phyloP scores from a whole-genome alignment of 2,113 vertebrate genomes.

The Scortum barcoo region DNA sequence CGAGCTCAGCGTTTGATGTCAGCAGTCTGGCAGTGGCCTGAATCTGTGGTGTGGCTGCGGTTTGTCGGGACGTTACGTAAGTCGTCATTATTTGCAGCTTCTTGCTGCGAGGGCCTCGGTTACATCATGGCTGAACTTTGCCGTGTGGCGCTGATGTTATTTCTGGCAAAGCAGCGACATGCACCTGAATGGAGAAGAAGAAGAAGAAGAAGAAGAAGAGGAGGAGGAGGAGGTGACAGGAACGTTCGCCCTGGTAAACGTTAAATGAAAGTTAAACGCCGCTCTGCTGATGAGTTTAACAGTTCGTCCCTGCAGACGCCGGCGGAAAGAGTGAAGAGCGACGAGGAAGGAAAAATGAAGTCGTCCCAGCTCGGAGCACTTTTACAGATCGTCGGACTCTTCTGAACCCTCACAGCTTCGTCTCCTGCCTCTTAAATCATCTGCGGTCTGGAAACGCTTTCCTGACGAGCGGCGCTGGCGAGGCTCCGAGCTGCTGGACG shows the following conservation, averaged over 20 bases:
- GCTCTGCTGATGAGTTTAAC: constrained; percentile 50
- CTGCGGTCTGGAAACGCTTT: constrained; percentile 52
- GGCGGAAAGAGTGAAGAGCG: constrained; percentile 54
- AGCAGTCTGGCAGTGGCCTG: constrained; percentile 29
- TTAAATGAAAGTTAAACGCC: constrained; percentile 6
- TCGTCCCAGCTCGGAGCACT: constrained; percentile 4
- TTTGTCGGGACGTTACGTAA: constrained; percentile 79
- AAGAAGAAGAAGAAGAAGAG: neutral
- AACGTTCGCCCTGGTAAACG: constrained; percentile 27
- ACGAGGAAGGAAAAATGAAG: constrained; percentile 25
- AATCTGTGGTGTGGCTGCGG: constrained; percentile 23
- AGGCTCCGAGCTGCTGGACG: constrained; percentile 16
- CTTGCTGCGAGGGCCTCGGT: constrained; percentile 57
- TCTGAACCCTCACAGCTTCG: neutral
- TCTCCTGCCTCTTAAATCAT: constrained; percentile 34
- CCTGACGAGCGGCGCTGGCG: constrained; percentile 41
- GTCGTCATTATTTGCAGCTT: constrained; percentile 66
- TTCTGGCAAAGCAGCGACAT: constrained; percentile 55
- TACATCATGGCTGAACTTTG: constrained; percentile 73
- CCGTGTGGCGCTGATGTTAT: constrained; percentile 61
- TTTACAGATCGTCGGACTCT: constrained; percentile 38
- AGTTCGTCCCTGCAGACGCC: constrained; percentile 23
- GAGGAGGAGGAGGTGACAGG: constrained; percentile 24
- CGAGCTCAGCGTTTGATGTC: constrained; percentile 53
- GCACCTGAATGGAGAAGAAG: constrained; percentile 66